Base-by-base conservation (phyloP, 1,140 invertebrate species). In the Atopsyche davidsoni region DNA sequence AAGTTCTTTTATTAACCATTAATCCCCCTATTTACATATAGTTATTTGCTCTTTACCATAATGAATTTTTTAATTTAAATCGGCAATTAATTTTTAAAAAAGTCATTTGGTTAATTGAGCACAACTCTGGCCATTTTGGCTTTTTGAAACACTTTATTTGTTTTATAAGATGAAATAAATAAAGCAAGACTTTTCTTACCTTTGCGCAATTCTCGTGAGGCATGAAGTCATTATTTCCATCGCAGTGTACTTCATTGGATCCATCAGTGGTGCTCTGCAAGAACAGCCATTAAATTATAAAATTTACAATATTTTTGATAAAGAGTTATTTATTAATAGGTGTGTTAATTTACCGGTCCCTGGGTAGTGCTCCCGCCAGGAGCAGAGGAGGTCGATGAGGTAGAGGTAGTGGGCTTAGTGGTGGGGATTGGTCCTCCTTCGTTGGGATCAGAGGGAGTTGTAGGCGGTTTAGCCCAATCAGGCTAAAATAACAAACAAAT, bases 401-500 rank as follows among this genome's bases (percentile, higher is more conserved):
- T 48, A 24, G 57, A 57, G 32, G 64, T 64, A 28, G 64, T 67
- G 10, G 42, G 58, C 13, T 52, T 62, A 1, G 49, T 43, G 35
- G 48, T 46, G 16, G 64, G 53, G 9, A 61, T 32, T 1, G 59
- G 58, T 32, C 58, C 65, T 17, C 56, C 36, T 58, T 74, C 68
- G 21, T 65, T 53, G 31, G 70, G 58, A 59, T 67, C 66, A 4
- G 75, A 60, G 18, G 75, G 65, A 1, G 82, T 85, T 28, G 79
- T 79, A 34, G 81, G 80, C 10, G 83, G 82, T 49, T 77, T 70
- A 11, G 78, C 78, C 83, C 83, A 86, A 51, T 85, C 81, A 25
- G 82, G 81, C 81, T 85, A 51, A 38, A 67, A 64, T 48, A 57
- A 25, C 58, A 32, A 57, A 42, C 32, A 28, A 38, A 38, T 43